Percentiles rank a stretch among this genome's conserved stretches.
Conservation (phyloP, 2,888 invertebrate genomes). For the Archaeoteleia sp. region DNA sequence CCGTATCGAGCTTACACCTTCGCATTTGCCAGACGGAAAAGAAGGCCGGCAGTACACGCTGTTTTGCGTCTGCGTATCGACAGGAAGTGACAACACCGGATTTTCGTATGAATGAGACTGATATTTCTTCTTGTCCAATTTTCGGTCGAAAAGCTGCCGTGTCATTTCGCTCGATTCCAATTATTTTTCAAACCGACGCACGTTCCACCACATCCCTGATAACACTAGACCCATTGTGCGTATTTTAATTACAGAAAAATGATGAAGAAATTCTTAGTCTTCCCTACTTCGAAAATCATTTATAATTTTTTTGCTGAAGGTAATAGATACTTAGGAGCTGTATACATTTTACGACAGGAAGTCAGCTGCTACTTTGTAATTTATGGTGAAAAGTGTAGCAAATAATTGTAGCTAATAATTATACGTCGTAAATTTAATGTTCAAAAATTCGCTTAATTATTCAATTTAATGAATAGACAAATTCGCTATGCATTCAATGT, state of each 20-base stretch:
- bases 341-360: constrained; percentile 54
- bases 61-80: constrained; percentile 13
- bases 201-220: constrained; percentile 11
- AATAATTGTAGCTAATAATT: constrained; percentile 52
- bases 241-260: constrained; percentile 47
- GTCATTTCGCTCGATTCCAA: constrained; percentile 19
- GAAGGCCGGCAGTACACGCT: constrained; percentile 1
- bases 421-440: constrained; percentile 44
- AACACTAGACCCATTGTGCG: constrained; percentile 29
- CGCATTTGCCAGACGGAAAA: neutral
- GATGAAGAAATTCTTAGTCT: constrained; percentile 41
- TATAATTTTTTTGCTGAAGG: constrained; percentile 44
- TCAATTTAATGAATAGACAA: too few relatives aligned
- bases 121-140: constrained; percentile 31
- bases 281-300: constrained; percentile 44
- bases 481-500: too few relatives aligned
- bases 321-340: constrained; percentile 51
- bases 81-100: constrained; percentile 27
- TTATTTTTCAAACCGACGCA: constrained; percentile 14
- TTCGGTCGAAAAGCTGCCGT: neutral
- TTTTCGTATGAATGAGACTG: constrained; percentile 22
- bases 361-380: constrained; percentile 47
- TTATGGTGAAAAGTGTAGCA: constrained; percentile 52
- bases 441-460: too few relatives aligned
- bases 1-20: constrained; percentile 54